Conservation (phyloP, 2,888 invertebrate species). For the Lamellibrachia satsuma region DNA sequence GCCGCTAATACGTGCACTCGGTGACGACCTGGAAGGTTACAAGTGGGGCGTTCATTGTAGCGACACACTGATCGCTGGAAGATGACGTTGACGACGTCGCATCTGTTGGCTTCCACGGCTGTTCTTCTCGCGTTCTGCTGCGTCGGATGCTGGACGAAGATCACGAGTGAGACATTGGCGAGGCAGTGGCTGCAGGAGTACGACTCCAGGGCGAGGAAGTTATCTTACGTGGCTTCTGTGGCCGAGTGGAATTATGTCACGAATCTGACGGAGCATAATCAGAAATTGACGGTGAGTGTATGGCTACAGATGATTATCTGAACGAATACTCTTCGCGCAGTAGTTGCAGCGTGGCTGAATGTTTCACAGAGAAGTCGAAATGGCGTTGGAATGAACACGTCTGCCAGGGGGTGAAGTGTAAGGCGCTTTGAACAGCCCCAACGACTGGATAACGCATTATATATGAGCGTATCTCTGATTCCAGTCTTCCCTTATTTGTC, state of each 20-base stretch:
- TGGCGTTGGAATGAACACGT: too few species aligned
- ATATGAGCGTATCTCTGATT: too few species aligned
- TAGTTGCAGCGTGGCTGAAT: too few species aligned
- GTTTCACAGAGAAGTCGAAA: too few species aligned
- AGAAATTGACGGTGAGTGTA: not conserved
- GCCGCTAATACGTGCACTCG: not conserved
- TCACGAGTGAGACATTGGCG: slow-evolving; percentile 14
- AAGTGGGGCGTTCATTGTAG: not conserved
- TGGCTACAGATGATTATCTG: not conserved
- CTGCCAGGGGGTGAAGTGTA: too few species aligned
- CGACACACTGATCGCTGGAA: not conserved
- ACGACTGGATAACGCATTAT: too few species aligned
- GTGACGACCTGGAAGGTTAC: not conserved
- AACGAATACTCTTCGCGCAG: too few species aligned
- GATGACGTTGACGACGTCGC: not conserved
- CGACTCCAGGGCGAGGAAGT: not conserved
- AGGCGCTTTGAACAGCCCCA: too few species aligned
- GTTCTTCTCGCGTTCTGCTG: not conserved
- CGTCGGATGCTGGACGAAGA: not conserved
- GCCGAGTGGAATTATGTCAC: not conserved
- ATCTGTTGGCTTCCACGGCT: not conserved
- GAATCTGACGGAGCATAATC: slow-evolving; percentile 4
- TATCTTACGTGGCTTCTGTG: not conserved
- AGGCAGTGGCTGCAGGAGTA: not conserved
- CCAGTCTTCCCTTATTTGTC: not conserved